Evolutionary conservation across 2,797 vertebrate species (phyloP), one percentile per base, ranked within the genome.

Genomic region (Austrolebias charrua): DNA sequence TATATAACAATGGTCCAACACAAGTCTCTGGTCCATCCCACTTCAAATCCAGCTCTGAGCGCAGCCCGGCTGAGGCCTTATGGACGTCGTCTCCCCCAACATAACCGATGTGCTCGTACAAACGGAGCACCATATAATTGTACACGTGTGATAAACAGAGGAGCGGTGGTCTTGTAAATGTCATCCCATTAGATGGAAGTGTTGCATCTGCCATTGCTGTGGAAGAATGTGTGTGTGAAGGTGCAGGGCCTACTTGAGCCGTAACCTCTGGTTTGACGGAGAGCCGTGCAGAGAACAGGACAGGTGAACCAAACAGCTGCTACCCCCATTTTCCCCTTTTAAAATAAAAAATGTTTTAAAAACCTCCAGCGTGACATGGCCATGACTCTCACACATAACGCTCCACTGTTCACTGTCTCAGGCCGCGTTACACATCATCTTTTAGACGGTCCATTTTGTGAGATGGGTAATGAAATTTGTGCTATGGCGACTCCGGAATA

Each of bases 271-370:
- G 76, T 82, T 82, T 87, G 88, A 90, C 83, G 78, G 81, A 85
- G 85, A 91, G 82, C 85, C 83, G 78, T 88, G 86, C 89, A 83
- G 82, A 82, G 87, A 82, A 89, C 79, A 80, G 87, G 90, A 87
- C 91, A 91, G 91, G 87, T 91, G 89, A 92, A 85, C 71, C 72
- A 78, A 86, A 80, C 90, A 91, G 89, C 90, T 92, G 91, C 81
- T 88, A 75, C 75, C 81, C 75, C 74, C 52, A 28, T 77, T 77
- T 85, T 78, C 76, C 73, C 73, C 76, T 75, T 77, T 52, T 46
- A 24, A 76, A 85, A 82, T 85, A 52, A 54, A 20, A 13, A 20
- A 24, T 24, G 24, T 24, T 24, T 24, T 24, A 38, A 38, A 40
- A 42, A 28, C 31, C 54, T 81, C 60, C 75, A 83, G 86, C 83